Evolutionary conservation across 2,797 vertebrate species (phyloP).

Genomic region (Amblyopsis hoosieri): DNA sequence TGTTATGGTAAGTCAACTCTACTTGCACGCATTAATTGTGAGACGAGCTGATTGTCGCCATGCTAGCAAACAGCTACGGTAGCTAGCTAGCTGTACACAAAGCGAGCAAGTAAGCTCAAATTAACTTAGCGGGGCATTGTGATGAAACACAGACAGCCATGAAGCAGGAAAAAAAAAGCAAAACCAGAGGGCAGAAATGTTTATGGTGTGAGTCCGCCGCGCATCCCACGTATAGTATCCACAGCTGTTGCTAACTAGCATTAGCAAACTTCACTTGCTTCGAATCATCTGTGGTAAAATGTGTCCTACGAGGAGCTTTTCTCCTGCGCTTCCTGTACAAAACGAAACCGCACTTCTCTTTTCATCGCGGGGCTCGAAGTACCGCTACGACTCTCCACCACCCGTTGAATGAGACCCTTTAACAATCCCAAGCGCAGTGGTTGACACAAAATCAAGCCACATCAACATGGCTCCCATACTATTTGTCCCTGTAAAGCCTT

Average conservation of each 20-base stretch:
- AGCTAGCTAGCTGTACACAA: conserved; percentile 46
- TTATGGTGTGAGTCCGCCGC: conserved; percentile 49
- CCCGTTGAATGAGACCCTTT: conserved; percentile 37
- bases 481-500: conserved; percentile 45
- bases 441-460: conserved; percentile 53
- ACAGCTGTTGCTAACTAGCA: conserved; percentile 75
- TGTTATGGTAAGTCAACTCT: conserved; percentile 32
- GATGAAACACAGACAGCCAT: not conserved
- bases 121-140: conserved; percentile 19
- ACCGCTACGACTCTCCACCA: conserved; percentile 50
- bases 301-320: conserved; percentile 45
- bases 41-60: conserved; percentile 56
- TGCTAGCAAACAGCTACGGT: conserved; percentile 51
- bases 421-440: conserved; percentile 55
- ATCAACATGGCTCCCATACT: conserved; percentile 77
- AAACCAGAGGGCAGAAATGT: conserved; percentile 23
- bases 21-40: conserved; percentile 60
- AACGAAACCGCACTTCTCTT: conserved; percentile 46
- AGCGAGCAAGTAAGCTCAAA: conserved; percentile 33
- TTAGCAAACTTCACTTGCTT: conserved; percentile 58
- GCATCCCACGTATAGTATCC: conserved; percentile 66
- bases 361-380: conserved; percentile 63
- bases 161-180: conserved; percentile 29
- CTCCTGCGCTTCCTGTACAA: conserved; percentile 35
- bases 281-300: conserved; percentile 38